A percentile compares a stretch with the other conserved stretches of the same genome.
Evolutionary conservation across 2,113 vertebrate genomes (phyloP).

Genomic region (Nerophis lumbriciformis): DNA sequence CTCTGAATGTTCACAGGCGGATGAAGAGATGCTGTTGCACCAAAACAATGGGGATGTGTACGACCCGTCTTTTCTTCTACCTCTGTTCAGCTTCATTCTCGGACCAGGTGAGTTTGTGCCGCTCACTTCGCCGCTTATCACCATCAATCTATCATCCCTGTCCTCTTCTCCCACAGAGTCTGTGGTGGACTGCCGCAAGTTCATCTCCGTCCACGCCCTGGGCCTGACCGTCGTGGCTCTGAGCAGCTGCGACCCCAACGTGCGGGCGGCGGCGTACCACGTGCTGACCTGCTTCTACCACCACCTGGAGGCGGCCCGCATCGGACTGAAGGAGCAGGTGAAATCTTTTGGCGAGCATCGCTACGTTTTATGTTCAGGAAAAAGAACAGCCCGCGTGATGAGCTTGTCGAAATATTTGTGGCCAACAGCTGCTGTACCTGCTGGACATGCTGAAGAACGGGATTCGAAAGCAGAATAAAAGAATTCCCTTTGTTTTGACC

Average conservation of each 20-base stretch:
- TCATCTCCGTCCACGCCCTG: constrained; percentile 83
- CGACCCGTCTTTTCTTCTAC: constrained; percentile 88
- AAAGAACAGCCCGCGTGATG: not conserved
- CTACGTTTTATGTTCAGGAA: not conserved
- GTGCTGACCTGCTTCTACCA: constrained; percentile 82
- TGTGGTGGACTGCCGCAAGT: constrained; percentile 86
- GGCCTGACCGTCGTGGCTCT: constrained; percentile 80
- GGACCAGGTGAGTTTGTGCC: constrained; percentile 75
- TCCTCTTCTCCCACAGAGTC: constrained; percentile 68
- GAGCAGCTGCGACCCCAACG: constrained; percentile 86
- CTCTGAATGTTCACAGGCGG: constrained; percentile 59
- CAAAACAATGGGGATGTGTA: constrained; percentile 71
- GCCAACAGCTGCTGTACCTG: constrained; percentile 81
- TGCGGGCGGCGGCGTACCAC: constrained; percentile 80
- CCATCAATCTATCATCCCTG: not conserved
- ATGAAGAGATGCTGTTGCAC: constrained; percentile 57
- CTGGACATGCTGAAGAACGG: constrained; percentile 86
- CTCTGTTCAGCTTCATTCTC: constrained; percentile 85
- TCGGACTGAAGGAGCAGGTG: constrained; percentile 85
- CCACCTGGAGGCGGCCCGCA: constrained; percentile 83
- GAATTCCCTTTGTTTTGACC: constrained; percentile 78
- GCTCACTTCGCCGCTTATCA: not conserved
- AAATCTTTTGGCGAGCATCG: not conserved
- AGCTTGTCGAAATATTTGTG: not conserved
- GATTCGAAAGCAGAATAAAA: constrained; percentile 76